Evolutionary conservation across 2,888 invertebrate species (phyloP).

Genomic region (Spialia ferax): DNA sequence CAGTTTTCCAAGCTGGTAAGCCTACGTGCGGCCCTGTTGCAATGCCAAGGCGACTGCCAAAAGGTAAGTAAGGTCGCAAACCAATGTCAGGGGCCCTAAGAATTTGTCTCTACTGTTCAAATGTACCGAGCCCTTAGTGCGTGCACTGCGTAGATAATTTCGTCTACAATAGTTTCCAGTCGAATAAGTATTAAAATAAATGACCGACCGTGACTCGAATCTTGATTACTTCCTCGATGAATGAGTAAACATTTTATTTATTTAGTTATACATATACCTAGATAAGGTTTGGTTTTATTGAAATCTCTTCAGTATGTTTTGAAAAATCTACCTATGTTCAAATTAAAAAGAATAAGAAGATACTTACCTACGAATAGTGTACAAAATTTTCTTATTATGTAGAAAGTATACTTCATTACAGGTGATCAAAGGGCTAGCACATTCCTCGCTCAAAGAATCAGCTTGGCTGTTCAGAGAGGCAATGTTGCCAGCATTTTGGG

Average conservation of each 20-base stretch:
- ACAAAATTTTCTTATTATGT: not conserved
- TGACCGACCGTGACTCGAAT: constrained; percentile 6
- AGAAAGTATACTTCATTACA: no score
- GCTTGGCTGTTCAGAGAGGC: no score
- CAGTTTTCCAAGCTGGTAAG: constrained; percentile 21
- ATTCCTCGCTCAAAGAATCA: no score
- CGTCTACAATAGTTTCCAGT: not conserved
- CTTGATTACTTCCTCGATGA: constrained; percentile 13
- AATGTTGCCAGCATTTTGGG: no score
- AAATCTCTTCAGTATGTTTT: no score
- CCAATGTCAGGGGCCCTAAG: constrained; percentile 85
- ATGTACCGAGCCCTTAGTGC: constrained; percentile 11
- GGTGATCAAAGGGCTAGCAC: no score
- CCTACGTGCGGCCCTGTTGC: constrained; percentile 62
- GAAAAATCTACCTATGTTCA: no score
- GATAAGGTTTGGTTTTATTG: no score
- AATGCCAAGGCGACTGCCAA: constrained; percentile 85
- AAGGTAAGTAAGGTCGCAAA: constrained; percentile 73
- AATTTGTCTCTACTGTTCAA: constrained; percentile 59
- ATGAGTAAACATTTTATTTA: constrained; percentile 5
- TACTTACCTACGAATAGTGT: not conserved
- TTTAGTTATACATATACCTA: not conserved
- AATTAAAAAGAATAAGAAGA: not conserved
- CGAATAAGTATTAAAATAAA: constrained; percentile 22
- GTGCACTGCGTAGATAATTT: constrained; percentile 20